phyloP scores from a whole-genome alignment of 64 coral and sea anemone genomes.

The Montipora efflorescens region DNA sequence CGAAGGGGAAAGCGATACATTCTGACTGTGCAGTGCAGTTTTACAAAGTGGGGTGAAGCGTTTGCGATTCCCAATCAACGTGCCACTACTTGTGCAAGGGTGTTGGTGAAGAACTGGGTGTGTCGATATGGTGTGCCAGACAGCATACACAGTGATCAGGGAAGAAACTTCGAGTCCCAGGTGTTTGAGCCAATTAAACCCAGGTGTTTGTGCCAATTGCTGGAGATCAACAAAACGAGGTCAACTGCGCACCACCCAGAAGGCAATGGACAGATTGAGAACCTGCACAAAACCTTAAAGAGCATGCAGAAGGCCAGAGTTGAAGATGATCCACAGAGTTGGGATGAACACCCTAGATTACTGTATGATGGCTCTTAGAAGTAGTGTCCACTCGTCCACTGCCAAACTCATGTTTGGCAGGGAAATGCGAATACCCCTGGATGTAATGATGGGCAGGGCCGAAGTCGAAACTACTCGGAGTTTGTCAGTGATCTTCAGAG shows the following conservation, averaged over 20 bases:
- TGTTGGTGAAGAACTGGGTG: slow-evolving; percentile 65
- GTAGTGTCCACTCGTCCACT: slow-evolving; percentile 40
- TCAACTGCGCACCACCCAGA: slow-evolving; percentile 62
- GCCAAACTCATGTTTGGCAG: slow-evolving; percentile 59
- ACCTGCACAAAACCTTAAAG: slow-evolving; percentile 49
- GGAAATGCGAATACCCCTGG: slow-evolving; percentile 56
- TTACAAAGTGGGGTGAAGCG: slow-evolving; percentile 58
- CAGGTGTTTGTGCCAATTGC: too few species aligned
- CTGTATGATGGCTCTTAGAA: slow-evolving; percentile 61
- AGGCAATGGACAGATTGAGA: slow-evolving; percentile 74
- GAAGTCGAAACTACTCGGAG: neutral
- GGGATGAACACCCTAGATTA: neutral
- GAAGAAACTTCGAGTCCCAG: too few species aligned
- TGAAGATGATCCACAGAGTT: too few species aligned
- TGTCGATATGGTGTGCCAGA: neutral
- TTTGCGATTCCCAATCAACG: neutral
- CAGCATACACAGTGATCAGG: too few species aligned
- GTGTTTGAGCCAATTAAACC: too few species aligned
- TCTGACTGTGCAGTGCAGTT: neutral
- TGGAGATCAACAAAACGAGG: slow-evolving; percentile 72
- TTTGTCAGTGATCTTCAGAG: slow-evolving; percentile 11
- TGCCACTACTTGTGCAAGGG: neutral
- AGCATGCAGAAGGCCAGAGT: slow-evolving; percentile 45
- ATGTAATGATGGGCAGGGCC: slow-evolving; percentile 55
- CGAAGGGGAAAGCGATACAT: slow-evolving; percentile 51